Evolutionary conservation across 2,113 vertebrate species (phyloP), one percentile per base, ranked within the genome.

Genomic region (Morone saxatilis): DNA sequence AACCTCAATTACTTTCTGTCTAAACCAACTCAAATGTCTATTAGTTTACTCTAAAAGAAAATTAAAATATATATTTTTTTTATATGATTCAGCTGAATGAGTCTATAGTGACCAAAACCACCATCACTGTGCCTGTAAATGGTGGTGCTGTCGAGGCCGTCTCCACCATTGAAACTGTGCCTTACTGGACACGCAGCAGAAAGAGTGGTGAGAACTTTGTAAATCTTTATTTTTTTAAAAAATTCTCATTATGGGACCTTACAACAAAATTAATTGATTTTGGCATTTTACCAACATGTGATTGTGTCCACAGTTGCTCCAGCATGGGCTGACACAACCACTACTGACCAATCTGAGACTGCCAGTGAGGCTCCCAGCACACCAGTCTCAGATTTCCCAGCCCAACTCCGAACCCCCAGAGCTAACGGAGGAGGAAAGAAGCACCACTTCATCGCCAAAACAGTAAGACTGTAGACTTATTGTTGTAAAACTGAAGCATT

Each of bases 61-160:
- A 43, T 61, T 12, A 63, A 81, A 6, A 56, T 25, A 25, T 25
- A 1, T 63, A 14, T n/a, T 62, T 10, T 68, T 17, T 19, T 43
- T 4, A 4, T 71, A 47, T 25, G 4, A 48, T 77, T 67, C 83
- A 99, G 97, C 96, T 92, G 17, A 98, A 99, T 45, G 97, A 98
- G 66, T 98, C 97, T 31, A 96, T 98, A 66, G 95, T 98, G 56
- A 95, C 98, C 38, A 98, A 97, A 94, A 98, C 98, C 31, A 99
- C 97, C 6, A 89, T 99, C 77, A 97, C 93, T 38, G 95, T 98
- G n/a, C 96, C 97, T 45, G 93, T 83, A 0, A 96, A 97, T 69
- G 98, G 97, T 0, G 97, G 97, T 4, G 93, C 96, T 8, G 96
- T 98, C 4, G 97, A 98, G 93, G 96, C 97, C 0, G 90, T 98